phyloP scores from a whole-genome alignment of 2,888 invertebrate genomes.

The Heliconius ethilla region DNA sequence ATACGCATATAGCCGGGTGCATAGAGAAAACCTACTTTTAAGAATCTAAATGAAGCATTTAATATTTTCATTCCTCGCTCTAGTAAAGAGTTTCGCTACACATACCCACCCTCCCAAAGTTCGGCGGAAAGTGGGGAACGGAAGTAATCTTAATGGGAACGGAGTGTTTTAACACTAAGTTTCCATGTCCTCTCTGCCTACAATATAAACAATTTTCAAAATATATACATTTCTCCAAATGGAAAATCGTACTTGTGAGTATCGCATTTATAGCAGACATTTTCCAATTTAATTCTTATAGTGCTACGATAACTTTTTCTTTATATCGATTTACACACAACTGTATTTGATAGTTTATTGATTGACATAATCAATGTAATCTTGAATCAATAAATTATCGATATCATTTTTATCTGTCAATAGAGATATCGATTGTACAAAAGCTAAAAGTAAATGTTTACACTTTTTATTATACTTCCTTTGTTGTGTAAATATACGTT shows the following conservation, averaged over 20 bases:
- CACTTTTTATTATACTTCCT: not conserved
- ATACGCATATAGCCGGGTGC: too few relatives aligned
- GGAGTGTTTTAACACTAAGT: not conserved
- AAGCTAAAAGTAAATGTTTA: conserved; percentile 12
- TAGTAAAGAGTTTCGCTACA: not conserved
- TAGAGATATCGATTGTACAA: conserved; percentile 8
- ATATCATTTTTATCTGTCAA: conserved; percentile 5
- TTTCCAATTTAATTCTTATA: too few relatives aligned
- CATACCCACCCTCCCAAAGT: not conserved
- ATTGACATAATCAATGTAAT: conserved; percentile 11
- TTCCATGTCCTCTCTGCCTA: not conserved
- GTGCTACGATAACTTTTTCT: not conserved
- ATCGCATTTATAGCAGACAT: too few relatives aligned
- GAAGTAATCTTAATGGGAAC: not conserved
- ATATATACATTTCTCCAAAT: not conserved
- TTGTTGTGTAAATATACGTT: not conserved
- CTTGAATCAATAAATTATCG: conserved; percentile 1
- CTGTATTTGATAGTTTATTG: not conserved
- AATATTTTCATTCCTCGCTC: not conserved
- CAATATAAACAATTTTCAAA: not conserved
- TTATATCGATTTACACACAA: not conserved
- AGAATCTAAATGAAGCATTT: not conserved
- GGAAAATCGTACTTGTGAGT: too few relatives aligned
- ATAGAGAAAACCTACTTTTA: too few relatives aligned
- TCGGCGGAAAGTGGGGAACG: not conserved